A percentile compares a stretch with the other conserved stretches of the same genome.
Conservation (phyloP, 2,113 vertebrate genomes). For the Proteles cristata region DNA sequence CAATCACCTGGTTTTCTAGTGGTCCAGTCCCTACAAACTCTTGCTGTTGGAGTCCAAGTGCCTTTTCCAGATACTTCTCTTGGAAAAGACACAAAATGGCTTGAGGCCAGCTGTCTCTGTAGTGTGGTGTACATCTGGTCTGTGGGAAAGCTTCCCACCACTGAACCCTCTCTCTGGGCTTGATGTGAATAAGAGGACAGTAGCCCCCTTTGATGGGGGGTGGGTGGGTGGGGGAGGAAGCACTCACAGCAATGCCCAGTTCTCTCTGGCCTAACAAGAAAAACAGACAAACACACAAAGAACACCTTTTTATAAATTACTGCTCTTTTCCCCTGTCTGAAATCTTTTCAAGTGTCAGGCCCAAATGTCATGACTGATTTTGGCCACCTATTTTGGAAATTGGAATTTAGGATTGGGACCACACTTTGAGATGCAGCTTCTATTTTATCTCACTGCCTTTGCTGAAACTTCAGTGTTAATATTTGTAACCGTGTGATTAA, state of each 20-base stretch:
- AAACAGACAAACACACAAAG: neutral
- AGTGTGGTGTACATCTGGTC: neutral
- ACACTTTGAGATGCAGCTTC: neutral
- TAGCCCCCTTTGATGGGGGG: neutral
- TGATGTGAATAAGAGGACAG: neutral
- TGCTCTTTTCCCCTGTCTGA: neutral
- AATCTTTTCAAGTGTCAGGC: neutral
- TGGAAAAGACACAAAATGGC: neutral
- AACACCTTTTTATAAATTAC: neutral
- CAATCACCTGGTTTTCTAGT: neutral
- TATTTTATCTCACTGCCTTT: neutral
- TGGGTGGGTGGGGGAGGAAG: neutral
- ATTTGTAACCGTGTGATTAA: neutral
- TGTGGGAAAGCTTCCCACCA: neutral
- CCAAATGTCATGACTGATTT: neutral
- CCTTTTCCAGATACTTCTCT: neutral
- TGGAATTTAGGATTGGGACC: neutral
- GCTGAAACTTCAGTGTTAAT: neutral
- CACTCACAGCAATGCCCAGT: neutral
- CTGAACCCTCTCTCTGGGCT: neutral
- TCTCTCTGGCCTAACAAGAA: conserved; percentile 3
- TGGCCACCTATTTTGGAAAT: neutral
- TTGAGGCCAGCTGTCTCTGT: neutral
- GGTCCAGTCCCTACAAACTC: neutral
- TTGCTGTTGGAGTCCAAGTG: neutral